These are phyloP conservation scores for Meta bourneti DNA, from an alignment of 2,888 invertebrate species.

Conservation along the genomic window DNA sequence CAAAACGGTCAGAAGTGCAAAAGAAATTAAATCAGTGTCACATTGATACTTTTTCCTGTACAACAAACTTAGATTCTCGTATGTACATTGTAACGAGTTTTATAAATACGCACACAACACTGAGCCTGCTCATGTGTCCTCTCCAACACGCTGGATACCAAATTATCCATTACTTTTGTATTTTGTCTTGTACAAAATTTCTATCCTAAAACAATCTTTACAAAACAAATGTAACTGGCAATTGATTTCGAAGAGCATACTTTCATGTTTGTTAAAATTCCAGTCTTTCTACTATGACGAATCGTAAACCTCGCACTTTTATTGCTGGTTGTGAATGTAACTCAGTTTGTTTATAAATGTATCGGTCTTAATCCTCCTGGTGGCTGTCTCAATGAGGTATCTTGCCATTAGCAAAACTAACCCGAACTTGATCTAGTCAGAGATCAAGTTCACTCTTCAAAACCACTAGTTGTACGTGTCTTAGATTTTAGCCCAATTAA, in stretches of 20 bases:
- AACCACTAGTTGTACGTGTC: too few relatives aligned
- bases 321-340: too few relatives aligned
- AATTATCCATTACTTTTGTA: background rate
- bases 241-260: background rate
- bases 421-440: too few relatives aligned
- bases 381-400: too few relatives aligned
- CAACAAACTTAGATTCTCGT: conserved; percentile 38
- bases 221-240: background rate
- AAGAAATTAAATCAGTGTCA: conserved; percentile 62
- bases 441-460: too few relatives aligned
- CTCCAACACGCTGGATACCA: background rate
- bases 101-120: conserved; percentile 70
- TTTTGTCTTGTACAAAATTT: background rate
- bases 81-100: conserved; percentile 49
- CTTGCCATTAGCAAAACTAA: too few relatives aligned
- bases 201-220: conserved; percentile 7
- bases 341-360: too few relatives aligned
- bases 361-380: too few relatives aligned
- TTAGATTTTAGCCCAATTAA: too few relatives aligned
- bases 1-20: conserved; percentile 70
- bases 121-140: conserved; percentile 76
- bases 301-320: too few relatives aligned
- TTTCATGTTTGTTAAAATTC: background rate
- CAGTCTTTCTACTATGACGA: background rate
- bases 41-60: conserved; percentile 47